Conservation (phyloP, 2,797 vertebrate genomes). For the Phrynocephalus guinanensis region DNA sequence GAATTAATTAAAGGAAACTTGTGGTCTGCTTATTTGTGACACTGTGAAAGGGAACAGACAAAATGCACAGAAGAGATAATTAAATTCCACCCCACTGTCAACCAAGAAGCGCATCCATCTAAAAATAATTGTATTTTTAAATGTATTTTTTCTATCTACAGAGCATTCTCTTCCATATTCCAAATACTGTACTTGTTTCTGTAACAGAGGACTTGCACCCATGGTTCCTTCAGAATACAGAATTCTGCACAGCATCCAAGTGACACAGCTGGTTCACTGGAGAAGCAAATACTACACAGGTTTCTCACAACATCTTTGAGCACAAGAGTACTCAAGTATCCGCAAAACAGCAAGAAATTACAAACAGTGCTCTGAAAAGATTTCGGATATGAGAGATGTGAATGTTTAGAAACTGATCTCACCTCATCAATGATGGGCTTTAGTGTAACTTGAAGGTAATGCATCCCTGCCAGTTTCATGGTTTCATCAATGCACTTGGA, state of each 20-base stretch:
- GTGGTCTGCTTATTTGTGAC: slow-evolving; percentile 62
- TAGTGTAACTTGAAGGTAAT: slow-evolving; percentile 96
- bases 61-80: slow-evolving; percentile 62
- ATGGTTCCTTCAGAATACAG: not conserved
- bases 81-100: slow-evolving; percentile 52
- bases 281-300: slow-evolving; percentile 15
- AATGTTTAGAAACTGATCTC: slow-evolving; percentile 51
- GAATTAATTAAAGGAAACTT: slow-evolving; percentile 70
- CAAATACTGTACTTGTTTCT: slow-evolving; percentile 8
- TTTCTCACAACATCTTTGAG: slow-evolving; percentile 28
- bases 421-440: slow-evolving; percentile 97
- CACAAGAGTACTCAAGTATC: slow-evolving; percentile 17
- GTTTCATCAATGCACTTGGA: slow-evolving; percentile 99
- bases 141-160: slow-evolving; percentile 1
- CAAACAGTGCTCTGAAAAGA: slow-evolving; percentile 33
- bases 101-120: slow-evolving; percentile 44
- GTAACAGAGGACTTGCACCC: not conserved
- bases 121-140: slow-evolving; percentile 50
- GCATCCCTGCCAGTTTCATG: slow-evolving; percentile 98
- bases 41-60: slow-evolving; percentile 41
- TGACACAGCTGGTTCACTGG: slow-evolving; percentile 16
- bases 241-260: slow-evolving; percentile 6
- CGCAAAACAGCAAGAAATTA: slow-evolving; percentile 45
- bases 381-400: slow-evolving; percentile 30
- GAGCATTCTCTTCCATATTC: slow-evolving; percentile 25